Evolutionary conservation across 2,888 invertebrate genomes (phyloP), one percentile per base, ranked within the genome.

Genomic region (Exocentrus adspersus): DNA sequence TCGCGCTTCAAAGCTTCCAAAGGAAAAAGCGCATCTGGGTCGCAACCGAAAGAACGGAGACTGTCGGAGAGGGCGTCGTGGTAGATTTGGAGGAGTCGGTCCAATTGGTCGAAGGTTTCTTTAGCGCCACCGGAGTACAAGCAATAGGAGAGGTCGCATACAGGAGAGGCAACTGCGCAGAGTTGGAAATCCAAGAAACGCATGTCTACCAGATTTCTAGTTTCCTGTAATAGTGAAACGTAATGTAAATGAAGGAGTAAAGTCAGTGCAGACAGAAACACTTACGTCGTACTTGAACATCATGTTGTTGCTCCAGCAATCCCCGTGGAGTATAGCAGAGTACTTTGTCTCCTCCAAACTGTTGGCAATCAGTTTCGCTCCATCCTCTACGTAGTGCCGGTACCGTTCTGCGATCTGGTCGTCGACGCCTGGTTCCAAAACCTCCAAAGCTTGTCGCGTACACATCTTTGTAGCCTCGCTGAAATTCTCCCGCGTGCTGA

Each of bases 91-190:
- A 82, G 62, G 19, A 78, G 73, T 12, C 74, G 54, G 21, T 81
- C 75, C 6, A 75, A 73, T 20, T 78, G 66, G 37, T 74, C 64
- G 2, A 80, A 71, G n/a, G 75, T 58, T n/a, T 77, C 70, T 42
- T 75, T 75, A 1, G 73, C 66, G 6, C 75, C 73, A 28, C 78
- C 78, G 2, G 77, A 76, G 61, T 77, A 80, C 6, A 82, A 68
- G 65, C 77, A 73, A 62, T 82, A 81, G 2, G 77, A 68, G 37
- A 82, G 53, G 60, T 82, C 82, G 24, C 71, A 63, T 2, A 75
- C 78, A 0, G 78, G 78, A 3, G 58, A 41, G 6, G 60, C 61
- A 1, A 50, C 21, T 30, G 37, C 37, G 5, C 20, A 12, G 2
- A 57, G 1, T 54, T 69, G 69, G n/a, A 66, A 69, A 41, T 69